A percentile compares a stretch with the other conserved stretches of the same genome.
Conservation (phyloP, 2,113 vertebrate genomes). For the Macroglossus sobrinus region DNA sequence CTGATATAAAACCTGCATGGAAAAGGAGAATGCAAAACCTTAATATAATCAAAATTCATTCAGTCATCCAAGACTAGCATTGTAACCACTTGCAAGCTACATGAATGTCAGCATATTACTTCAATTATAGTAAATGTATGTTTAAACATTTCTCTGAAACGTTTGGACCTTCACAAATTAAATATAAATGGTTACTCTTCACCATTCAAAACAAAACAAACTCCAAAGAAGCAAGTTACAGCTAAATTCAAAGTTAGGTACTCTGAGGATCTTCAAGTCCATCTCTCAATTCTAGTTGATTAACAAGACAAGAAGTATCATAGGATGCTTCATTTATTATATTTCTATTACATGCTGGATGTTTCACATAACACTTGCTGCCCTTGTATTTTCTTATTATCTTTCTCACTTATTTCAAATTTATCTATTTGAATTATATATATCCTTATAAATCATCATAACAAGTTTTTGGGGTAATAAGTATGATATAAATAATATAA, state of each 20-base stretch:
- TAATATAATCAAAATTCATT: constrained; percentile 38
- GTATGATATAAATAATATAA: constrained; percentile 11
- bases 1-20: constrained; percentile 24
- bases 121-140: constrained; percentile 9
- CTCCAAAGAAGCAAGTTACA: constrained; percentile 24
- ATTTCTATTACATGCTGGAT: background rate
- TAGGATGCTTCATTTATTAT: background rate
- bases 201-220: constrained; percentile 28
- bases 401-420: background rate
- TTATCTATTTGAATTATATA: background rate
- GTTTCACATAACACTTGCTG: background rate
- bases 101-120: constrained; percentile 33
- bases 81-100: constrained; percentile 23
- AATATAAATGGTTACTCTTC: background rate
- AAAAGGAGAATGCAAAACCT: constrained; percentile 47
- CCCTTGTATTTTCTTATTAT: background rate
- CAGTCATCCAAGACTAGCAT: constrained; percentile 24
- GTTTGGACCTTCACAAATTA: constrained; percentile 41
- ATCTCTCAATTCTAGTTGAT: background rate
- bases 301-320: background rate
- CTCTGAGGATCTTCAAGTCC: background rate
- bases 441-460: background rate
- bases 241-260: constrained; percentile 35
- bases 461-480: background rate
- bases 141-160: constrained; percentile 37